Evolutionary conservation across 92 coral and sea anemone genomes (phyloP), one percentile per base, ranked within the genome.

Genomic region (Paramuricea clavata): DNA sequence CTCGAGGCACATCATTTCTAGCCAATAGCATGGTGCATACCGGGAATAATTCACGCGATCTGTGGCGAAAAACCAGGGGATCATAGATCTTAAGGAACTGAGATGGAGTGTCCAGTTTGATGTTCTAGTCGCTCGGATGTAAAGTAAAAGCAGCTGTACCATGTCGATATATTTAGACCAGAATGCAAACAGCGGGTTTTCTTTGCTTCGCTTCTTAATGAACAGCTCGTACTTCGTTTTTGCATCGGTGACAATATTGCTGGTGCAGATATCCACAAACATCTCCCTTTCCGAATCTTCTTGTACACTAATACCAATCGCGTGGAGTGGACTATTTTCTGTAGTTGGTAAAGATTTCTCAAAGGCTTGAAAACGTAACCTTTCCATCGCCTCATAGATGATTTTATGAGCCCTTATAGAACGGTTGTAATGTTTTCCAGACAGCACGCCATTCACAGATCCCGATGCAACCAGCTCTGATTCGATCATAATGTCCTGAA

Each of bases 141-240:
- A 36, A 28, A 70, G 77, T 33, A 70, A 70, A 42, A 70, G 77
- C 28, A 70, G n/a, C 15, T 70, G 77, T 35, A 74, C 80, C 80
- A 74, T 41, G 30, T 44, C 80, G 17, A 74, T 74, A 44, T 74
- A 74, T 74, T 74, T 74, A 22, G 80, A 74, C 80, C 82, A 76
- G 43, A 76, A 25, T 1, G 82, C 82, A 76, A 76, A 76, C 32
- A 41, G 49, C 0, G 82, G 82, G 19, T 76, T 76, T 30, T 76
- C 80, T 50, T 76, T 28, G 82, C 65, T 76, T 76, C 82, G 26
- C 27, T 76, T 76, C 27, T 76, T 36, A 1, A 76, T 25, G 82
- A 76, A 76, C 22, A 23, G 11, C 7, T 76, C 82, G 25, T 49
- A 76, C 22, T 35, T 67, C 17, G 19, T 49, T 52, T 76, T 76